phyloP scores from a whole-genome alignment of 2,797 vertebrate genomes.

The Numenius phaeopus region DNA sequence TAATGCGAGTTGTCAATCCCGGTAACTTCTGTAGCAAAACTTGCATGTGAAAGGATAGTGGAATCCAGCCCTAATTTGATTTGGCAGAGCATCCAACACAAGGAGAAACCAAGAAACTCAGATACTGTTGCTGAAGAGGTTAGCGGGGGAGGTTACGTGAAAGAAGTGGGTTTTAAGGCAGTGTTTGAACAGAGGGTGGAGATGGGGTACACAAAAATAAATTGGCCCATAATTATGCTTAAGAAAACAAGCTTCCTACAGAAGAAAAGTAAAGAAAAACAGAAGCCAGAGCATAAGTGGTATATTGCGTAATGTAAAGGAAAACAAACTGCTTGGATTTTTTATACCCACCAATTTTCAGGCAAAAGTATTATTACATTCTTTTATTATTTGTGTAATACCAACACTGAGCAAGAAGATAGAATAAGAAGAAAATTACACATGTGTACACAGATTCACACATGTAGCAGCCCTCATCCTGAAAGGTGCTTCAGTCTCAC shows the following conservation, averaged over 20 bases:
- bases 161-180: conserved; percentile 47
- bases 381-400: conserved; percentile 22
- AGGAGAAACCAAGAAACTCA: conserved; percentile 21
- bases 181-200: conserved; percentile 65
- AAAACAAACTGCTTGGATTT: conserved; percentile 58
- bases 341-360: conserved; percentile 54
- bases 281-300: not conserved
- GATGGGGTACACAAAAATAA: conserved; percentile 47
- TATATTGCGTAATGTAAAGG: conserved; percentile 42
- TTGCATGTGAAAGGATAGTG: conserved; percentile 10
- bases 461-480: not conserved
- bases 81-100: conserved; percentile 26
- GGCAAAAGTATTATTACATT: conserved; percentile 8
- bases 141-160: not conserved
- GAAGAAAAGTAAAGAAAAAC: conserved; percentile 45
- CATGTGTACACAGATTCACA: not conserved
- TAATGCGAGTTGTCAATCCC: not conserved
- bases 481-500: not conserved
- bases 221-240: conserved; percentile 46
- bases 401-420: not conserved
- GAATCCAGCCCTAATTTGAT: conserved; percentile 15
- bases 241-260: conserved; percentile 47
- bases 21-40: not conserved
- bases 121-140: conserved; percentile 40
- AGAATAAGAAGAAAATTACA: not conserved